Conservation (phyloP, 2,888 invertebrate species). For the Eumerus sabulonum region DNA sequence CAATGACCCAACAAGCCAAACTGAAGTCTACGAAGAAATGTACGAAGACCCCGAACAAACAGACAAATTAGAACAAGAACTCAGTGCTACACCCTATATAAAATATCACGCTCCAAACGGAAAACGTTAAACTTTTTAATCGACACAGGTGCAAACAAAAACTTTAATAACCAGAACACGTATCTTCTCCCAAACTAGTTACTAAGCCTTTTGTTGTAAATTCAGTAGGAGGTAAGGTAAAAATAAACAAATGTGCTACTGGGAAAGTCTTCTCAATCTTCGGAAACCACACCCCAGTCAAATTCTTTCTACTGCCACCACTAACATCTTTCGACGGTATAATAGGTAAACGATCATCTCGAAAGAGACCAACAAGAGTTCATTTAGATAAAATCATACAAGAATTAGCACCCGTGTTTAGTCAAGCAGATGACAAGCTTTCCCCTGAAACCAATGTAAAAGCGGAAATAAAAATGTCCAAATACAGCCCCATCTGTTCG, state of each 20-base stretch:
- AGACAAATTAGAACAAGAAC: slow-evolving; percentile 2
- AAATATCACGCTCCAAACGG: slow-evolving; percentile 5
- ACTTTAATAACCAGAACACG: neutral
- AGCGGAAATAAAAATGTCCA: neutral
- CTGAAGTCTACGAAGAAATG: neutral
- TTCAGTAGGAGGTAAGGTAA: slow-evolving; percentile 9
- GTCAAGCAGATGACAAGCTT: neutral
- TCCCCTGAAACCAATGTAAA: too few species aligned
- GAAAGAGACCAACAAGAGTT: too few species aligned
- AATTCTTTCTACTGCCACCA: slow-evolving; percentile 5
- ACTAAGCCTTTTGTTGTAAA: neutral
- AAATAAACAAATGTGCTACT: slow-evolving; percentile 4
- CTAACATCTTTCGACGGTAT: too few species aligned
- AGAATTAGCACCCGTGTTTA: neutral
- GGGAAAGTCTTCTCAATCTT: neutral
- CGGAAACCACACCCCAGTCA: neutral
- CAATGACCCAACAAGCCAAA: neutral
- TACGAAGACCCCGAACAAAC: neutral
- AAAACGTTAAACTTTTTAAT: slow-evolving; percentile 1
- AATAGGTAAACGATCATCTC: neutral
- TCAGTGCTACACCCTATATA: slow-evolving; percentile 16
- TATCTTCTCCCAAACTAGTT: neutral
- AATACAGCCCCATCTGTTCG: neutral
- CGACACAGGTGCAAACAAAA: neutral
- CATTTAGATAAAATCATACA: neutral